These are phyloP conservation scores for Archilochus colubris DNA, from an alignment of 2,113 vertebrate species.

Conservation along the genomic window DNA sequence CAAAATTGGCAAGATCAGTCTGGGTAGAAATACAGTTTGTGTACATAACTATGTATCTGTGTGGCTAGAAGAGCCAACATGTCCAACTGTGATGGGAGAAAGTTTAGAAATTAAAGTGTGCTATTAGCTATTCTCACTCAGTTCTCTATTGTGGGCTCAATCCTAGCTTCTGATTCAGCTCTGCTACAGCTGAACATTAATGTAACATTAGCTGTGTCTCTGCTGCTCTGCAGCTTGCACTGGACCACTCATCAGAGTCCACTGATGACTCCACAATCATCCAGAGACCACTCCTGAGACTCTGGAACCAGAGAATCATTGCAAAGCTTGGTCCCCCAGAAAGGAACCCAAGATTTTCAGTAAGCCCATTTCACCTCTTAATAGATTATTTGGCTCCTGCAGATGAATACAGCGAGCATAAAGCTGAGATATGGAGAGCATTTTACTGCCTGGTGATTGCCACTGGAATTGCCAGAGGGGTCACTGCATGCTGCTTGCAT, in stretches of 20 bases:
- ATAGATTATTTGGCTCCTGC: neutral
- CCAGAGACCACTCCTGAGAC: neutral
- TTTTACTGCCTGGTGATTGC: neutral
- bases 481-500: accelerated
- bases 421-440: neutral
- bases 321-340: neutral
- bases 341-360: neutral
- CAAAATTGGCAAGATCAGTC: neutral
- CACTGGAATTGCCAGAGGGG: no score
- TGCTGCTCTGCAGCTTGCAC: neutral
- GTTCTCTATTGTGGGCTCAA: neutral
- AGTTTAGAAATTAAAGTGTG: neutral
- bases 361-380: neutral
- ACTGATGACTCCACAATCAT: no score
- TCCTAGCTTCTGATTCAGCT: neutral
- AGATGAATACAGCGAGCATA: neutral
- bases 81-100: neutral
- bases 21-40: neutral
- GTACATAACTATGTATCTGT: neutral
- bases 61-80: neutral
- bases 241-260: no score
- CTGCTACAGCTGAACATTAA: neutral
- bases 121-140: neutral
- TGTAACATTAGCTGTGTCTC: accelerated
- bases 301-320: neutral